These are phyloP conservation scores for Lophius americanus DNA, from an alignment of 2,797 vertebrate genomes.

Conservation along the genomic window DNA sequence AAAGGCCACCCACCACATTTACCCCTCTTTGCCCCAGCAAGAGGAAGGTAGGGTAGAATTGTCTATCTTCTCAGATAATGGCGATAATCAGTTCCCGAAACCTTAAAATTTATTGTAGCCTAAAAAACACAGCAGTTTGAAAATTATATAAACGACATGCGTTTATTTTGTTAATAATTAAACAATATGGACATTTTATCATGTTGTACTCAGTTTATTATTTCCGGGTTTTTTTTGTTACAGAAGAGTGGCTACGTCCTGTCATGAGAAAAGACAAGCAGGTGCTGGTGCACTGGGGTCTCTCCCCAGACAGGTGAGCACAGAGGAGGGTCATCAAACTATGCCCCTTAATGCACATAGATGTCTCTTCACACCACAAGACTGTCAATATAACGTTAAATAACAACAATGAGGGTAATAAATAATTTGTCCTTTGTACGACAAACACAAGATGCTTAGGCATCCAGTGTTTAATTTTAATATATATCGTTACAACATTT, in stretches of 20 bases:
- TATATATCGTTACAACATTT: too few species aligned
- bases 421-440: too few species aligned
- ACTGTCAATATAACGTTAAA: too few species aligned
- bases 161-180: too few species aligned
- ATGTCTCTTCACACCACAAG: not conserved
- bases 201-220: not conserved
- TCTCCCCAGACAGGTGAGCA: constrained; percentile 93
- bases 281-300: constrained; percentile 96
- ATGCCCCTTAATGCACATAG: not conserved
- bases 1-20: constrained; percentile 95
- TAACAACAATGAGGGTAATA: too few species aligned
- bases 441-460: not conserved
- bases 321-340: not conserved
- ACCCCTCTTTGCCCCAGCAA: constrained; percentile 85
- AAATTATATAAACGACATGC: too few species aligned
- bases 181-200: not conserved
- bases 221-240: constrained; percentile 52
- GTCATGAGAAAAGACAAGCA: constrained; percentile 97
- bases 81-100: not conserved
- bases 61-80: rapidly evolving
- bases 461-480: too few species aligned
- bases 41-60: constrained; percentile 87
- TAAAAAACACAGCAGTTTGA: too few species aligned
- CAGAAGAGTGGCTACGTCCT: constrained; percentile 97
- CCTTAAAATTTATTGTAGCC: not conserved